Evolutionary conservation across 1,140 invertebrate species (phyloP).

Genomic region (Procambarus virginalis): DNA sequence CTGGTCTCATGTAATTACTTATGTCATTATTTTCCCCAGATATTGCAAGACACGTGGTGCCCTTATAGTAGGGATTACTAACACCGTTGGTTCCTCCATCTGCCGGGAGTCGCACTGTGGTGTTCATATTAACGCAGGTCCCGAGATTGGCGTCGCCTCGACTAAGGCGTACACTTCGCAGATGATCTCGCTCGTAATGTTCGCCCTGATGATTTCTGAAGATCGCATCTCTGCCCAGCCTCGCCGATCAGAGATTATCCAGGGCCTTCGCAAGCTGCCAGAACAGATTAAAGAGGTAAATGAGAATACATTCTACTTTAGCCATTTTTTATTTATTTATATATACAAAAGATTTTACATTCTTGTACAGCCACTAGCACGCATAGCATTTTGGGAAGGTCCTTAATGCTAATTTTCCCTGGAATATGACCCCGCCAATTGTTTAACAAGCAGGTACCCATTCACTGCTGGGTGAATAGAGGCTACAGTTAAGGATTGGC

Average conservation of each 20-base stretch:
- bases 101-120: constrained; percentile 99
- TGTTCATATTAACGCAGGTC: constrained; percentile 99
- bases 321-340: too few species aligned
- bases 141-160: constrained; percentile 99
- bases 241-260: constrained; percentile 90
- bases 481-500: too few species aligned
- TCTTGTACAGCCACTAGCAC: too few species aligned
- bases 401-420: too few species aligned
- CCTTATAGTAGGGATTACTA: constrained; percentile 98
- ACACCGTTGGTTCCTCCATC: constrained; percentile 99
- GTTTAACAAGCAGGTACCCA: too few species aligned
- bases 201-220: constrained; percentile 98
- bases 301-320: background rate
- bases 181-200: constrained; percentile 99
- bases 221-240: constrained; percentile 94
- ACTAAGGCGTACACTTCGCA: constrained; percentile 99
- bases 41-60: constrained; percentile 98
- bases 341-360: too few species aligned
- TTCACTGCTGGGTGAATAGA: too few species aligned
- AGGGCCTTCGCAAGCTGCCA: constrained; percentile 89
- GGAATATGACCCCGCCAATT: too few species aligned
- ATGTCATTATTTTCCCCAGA: constrained; percentile 10
- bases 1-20: too few species aligned
- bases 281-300: constrained; percentile 82
- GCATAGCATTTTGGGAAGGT: too few species aligned